phyloP scores from a whole-genome alignment of 2,113 vertebrate genomes.

The Cepphus grylle region DNA sequence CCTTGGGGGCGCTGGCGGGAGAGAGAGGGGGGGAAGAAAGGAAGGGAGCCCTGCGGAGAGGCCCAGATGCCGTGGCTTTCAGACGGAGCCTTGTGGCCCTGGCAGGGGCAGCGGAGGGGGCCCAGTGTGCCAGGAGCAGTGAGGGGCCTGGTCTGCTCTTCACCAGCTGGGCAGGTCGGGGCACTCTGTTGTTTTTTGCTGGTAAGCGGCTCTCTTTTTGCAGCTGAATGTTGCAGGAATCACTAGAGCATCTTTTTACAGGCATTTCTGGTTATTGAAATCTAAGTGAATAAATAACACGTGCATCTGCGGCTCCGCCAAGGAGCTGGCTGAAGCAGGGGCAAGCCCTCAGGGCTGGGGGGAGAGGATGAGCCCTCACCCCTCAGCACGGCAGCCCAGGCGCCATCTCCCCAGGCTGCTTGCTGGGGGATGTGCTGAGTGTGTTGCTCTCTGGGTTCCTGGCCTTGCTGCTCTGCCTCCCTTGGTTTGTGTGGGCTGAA shows the following conservation, averaged over 20 bases:
- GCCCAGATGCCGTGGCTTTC: neutral
- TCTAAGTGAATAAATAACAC: neutral
- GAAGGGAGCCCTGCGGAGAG: neutral
- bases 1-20: neutral
- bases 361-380: neutral
- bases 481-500: neutral
- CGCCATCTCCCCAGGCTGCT: fast-evolving
- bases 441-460: neutral
- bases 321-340: neutral
- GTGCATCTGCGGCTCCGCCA: neutral
- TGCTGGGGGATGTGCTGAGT: neutral
- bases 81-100: neutral
- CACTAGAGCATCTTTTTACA: neutral
- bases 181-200: neutral
- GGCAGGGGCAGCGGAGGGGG: neutral
- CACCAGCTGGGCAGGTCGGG: neutral
- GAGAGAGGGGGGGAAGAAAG: too few species aligned
- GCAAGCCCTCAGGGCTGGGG: neutral
- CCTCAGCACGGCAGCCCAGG: neutral
- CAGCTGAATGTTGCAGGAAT: neutral
- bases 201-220: neutral
- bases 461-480: neutral
- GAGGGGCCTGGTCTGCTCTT: neutral
- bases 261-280: neutral
- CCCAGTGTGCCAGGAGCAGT: neutral